A percentile compares a stretch with the other conserved stretches of the same genome.
Evolutionary conservation across 2,113 vertebrate genomes (phyloP).

Genomic region (Hyaena hyaena): DNA sequence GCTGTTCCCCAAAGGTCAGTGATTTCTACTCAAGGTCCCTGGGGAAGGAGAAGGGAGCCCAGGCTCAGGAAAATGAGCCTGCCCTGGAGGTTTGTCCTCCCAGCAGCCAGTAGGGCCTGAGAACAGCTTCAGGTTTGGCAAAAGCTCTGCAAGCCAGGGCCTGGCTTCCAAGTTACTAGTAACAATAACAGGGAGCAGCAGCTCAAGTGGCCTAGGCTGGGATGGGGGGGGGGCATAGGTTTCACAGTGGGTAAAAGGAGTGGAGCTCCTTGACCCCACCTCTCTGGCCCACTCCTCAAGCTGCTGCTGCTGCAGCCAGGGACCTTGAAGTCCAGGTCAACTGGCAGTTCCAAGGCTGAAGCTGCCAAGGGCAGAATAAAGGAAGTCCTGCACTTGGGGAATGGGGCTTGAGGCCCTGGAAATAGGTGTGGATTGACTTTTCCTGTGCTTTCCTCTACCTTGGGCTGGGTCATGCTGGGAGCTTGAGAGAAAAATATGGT

Average conservation of each 20-base stretch:
- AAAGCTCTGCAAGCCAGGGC: constrained; percentile 33
- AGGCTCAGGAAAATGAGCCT: neutral
- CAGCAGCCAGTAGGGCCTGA: constrained; percentile 45
- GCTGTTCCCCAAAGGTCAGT: constrained; percentile 66
- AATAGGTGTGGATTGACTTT: neutral
- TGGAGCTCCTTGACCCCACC: neutral
- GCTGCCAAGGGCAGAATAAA: neutral
- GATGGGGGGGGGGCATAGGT: constrained; percentile 23
- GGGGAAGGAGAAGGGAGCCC: neutral
- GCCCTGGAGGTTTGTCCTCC: neutral
- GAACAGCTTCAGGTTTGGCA: constrained; percentile 37
- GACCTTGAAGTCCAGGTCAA: neutral
- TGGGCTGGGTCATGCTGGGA: neutral
- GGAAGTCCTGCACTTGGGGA: neutral
- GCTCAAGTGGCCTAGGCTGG: neutral
- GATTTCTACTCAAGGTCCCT: constrained; percentile 69
- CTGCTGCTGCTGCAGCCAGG: neutral
- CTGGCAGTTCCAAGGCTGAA: neutral
- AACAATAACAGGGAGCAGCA: constrained; percentile 57
- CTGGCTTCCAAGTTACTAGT: constrained; percentile 6
- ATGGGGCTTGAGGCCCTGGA: neutral
- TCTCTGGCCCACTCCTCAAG: neutral
- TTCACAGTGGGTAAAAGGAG: neutral
- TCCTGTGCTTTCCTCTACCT: neutral
- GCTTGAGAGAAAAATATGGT: neutral